Evolutionary conservation across 2,113 vertebrate genomes (phyloP).

Genomic region (Catharus minimus): DNA sequence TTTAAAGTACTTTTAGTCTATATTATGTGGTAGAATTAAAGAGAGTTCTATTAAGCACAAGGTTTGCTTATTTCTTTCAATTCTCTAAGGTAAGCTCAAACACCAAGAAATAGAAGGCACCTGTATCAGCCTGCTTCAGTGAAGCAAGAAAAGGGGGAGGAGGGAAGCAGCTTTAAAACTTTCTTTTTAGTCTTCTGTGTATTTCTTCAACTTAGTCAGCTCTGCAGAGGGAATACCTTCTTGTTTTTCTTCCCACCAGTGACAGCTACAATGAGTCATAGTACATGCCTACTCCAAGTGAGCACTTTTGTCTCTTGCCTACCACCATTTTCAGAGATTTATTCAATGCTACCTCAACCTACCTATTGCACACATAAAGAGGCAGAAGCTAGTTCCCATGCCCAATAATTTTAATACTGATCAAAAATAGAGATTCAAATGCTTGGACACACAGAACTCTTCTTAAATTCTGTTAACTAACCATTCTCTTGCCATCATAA

Average conservation of each 20-base stretch:
- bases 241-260: neutral
- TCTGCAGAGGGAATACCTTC: neutral
- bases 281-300: neutral
- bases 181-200: neutral
- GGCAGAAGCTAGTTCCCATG: neutral
- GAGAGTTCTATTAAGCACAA: constrained; percentile 1
- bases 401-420: neutral
- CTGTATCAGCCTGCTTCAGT: neutral
- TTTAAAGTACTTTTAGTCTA: neutral
- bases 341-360: neutral
- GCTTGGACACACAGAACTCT: neutral
- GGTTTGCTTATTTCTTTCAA: constrained; percentile 19
- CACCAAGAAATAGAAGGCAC: neutral
- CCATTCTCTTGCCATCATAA: neutral
- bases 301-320: neutral
- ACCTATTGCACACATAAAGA: neutral
- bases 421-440: neutral
- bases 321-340: neutral
- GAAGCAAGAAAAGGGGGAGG: neutral
- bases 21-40: neutral
- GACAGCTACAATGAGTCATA: neutral
- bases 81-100: constrained; percentile 8
- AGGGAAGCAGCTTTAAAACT: neutral
- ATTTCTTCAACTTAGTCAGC: neutral
- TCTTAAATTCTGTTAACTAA: neutral